Evolutionary conservation across 2,888 invertebrate genomes (phyloP).

Genomic region (Mesorhabditis belari): DNA sequence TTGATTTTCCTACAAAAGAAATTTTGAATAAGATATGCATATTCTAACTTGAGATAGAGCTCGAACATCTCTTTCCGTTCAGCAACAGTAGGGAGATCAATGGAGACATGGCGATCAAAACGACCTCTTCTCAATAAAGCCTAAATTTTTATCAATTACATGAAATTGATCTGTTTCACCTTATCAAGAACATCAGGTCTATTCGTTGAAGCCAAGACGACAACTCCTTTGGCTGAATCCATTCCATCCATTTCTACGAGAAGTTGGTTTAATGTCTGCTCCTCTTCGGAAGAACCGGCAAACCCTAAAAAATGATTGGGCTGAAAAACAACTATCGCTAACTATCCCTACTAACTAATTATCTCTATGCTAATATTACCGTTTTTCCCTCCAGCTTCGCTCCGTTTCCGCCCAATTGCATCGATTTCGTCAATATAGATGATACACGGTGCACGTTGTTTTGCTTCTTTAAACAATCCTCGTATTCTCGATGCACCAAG

Average conservation of each 20-base stretch:
- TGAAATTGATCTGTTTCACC: constrained; percentile 56
- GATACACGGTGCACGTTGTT: constrained; percentile 84
- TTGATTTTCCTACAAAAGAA: constrained; percentile 67
- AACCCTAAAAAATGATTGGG: constrained; percentile 3
- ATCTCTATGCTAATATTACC: not conserved
- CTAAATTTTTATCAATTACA: constrained; percentile 56
- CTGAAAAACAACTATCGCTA: no score
- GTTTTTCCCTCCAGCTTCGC: constrained; percentile 22
- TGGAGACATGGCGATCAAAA: constrained; percentile 91
- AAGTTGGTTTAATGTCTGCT: constrained; percentile 93
- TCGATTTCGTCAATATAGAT: constrained; percentile 98
- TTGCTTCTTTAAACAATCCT: constrained; percentile 85
- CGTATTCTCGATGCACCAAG: constrained; percentile 92
- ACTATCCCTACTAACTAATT: no score
- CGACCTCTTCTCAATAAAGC: constrained; percentile 88
- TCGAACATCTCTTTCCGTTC: constrained; percentile 90
- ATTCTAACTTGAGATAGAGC: no score
- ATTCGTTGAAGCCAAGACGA: constrained; percentile 92
- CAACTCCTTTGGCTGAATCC: constrained; percentile 82
- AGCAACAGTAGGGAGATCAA: constrained; percentile 80
- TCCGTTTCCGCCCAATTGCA: constrained; percentile 70
- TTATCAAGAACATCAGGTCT: constrained; percentile 89
- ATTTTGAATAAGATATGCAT: no score
- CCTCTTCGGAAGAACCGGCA: constrained; percentile 68
- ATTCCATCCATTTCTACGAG: constrained; percentile 97